These are phyloP conservation scores for Piprites chloris DNA, from an alignment of 2,113 vertebrate species.

Conservation along the genomic window DNA sequence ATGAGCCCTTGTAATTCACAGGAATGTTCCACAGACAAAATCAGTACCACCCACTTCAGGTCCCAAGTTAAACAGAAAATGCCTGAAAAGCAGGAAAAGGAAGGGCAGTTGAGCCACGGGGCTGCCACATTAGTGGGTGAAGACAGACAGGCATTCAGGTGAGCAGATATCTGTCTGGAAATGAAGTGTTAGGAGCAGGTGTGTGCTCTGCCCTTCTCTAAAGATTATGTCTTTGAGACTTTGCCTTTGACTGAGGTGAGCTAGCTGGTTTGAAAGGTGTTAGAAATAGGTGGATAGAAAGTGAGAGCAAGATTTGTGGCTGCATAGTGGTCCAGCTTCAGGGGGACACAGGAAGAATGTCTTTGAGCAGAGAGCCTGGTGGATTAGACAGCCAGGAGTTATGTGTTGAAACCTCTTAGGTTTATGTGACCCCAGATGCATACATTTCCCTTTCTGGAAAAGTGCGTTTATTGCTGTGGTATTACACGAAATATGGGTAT, in stretches of 20 bases:
- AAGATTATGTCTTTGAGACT: not conserved
- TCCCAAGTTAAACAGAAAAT: not conserved
- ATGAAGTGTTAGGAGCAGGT: not conserved
- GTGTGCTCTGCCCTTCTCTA: not conserved
- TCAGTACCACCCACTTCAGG: not conserved
- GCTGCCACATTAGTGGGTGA: not conserved
- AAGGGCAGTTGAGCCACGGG: not conserved
- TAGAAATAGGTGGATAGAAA: not conserved
- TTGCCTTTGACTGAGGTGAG: not conserved
- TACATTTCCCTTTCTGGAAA: not conserved
- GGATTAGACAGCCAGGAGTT: not conserved
- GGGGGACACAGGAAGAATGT: not conserved
- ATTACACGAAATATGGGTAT: not conserved
- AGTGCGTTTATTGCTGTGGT: not conserved
- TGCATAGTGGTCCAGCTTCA: not conserved
- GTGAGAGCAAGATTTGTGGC: not conserved
- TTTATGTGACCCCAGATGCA: rapidly evolving
- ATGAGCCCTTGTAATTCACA: not conserved
- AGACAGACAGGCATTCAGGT: not conserved
- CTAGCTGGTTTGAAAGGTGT: not conserved
- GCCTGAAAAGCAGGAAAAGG: not conserved
- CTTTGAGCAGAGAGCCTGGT: not conserved
- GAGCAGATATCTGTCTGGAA: not conserved
- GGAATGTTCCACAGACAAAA: not conserved
- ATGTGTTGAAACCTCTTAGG: not conserved